These are phyloP conservation scores for Timandra comae DNA, from an alignment of 2,888 invertebrate genomes.

Conservation along the genomic window DNA sequence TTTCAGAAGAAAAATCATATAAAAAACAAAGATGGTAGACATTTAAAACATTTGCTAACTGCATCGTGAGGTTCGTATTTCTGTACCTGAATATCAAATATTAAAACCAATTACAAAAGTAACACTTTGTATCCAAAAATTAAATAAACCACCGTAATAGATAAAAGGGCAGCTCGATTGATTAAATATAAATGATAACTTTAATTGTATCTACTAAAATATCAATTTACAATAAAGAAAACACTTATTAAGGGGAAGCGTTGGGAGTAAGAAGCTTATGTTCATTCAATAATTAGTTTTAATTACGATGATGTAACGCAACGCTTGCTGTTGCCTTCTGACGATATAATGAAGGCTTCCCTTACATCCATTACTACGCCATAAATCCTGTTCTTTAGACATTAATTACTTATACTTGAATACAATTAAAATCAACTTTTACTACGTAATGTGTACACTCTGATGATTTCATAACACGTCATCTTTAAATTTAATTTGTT, in stretches of 20 bases:
- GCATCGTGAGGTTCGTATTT: too few species aligned
- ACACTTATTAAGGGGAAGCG: neutral
- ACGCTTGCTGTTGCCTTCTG: constrained; percentile 34
- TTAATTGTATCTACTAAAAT: neutral
- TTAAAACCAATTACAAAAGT: constrained; percentile 1
- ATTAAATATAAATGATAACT: neutral
- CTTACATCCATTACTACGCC: constrained; percentile 23
- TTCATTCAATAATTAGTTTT: constrained; percentile 48
- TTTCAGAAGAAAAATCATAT: too few species aligned
- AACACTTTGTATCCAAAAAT: too few species aligned
- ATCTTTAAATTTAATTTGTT: neutral
- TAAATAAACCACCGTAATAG: too few species aligned
- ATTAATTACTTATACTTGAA: constrained; percentile 30
- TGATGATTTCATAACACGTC: constrained; percentile 11
- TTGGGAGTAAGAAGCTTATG: constrained; percentile 35
- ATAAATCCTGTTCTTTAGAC: constrained; percentile 30
- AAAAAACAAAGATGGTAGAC: too few species aligned
- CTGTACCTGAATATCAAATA: too few species aligned
- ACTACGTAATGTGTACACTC: too few species aligned
- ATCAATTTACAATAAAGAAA: neutral
- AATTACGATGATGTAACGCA: constrained; percentile 57
- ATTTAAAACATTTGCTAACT: too few species aligned
- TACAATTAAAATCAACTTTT: constrained; percentile 27
- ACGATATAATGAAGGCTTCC: constrained; percentile 19
- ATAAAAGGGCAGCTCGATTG: too few species aligned